Conservation (phyloP, 1,140 invertebrate species). For the Eupristina koningsbergeri region DNA sequence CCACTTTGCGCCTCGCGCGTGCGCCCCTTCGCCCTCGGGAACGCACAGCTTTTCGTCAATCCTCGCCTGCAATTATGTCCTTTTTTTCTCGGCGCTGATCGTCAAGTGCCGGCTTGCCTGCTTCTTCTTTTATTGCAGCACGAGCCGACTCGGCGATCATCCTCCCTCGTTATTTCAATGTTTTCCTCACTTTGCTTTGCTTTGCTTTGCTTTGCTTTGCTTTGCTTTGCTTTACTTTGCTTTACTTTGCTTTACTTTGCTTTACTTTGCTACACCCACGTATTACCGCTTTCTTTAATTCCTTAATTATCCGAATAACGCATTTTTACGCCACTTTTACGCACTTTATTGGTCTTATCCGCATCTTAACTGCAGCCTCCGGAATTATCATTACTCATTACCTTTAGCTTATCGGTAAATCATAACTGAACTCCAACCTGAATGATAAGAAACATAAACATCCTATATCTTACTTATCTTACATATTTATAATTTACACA, state of each 20-base stretch:
- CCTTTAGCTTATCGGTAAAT: not conserved
- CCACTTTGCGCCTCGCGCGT: constrained; percentile 1
- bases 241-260: too few species aligned
- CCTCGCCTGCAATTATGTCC: not conserved
- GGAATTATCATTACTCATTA: too few species aligned
- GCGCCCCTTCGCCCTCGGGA: constrained; percentile 25
- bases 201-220: too few species aligned
- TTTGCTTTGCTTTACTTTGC: too few species aligned
- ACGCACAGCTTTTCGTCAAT: constrained; percentile 36
- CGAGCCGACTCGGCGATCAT: not conserved
- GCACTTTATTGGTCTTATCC: not conserved
- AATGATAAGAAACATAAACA: not conserved
- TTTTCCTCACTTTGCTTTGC: not conserved
- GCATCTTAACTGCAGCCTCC: too few species aligned
- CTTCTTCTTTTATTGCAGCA: not conserved
- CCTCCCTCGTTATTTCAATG: not conserved
- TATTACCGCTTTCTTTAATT: not conserved
- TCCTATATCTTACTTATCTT: not conserved
- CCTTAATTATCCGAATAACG: not conserved
- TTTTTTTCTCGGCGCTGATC: not conserved
- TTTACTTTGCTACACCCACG: not conserved
- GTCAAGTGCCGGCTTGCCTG: not conserved
- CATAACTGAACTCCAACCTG: not conserved
- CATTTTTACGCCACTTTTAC: not conserved
- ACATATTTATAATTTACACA: not conserved